Percentiles rank a stretch among this genome's conserved stretches.
phyloP scores from a whole-genome alignment of 1,140 invertebrate species.

The Ectropis grisescens region DNA sequence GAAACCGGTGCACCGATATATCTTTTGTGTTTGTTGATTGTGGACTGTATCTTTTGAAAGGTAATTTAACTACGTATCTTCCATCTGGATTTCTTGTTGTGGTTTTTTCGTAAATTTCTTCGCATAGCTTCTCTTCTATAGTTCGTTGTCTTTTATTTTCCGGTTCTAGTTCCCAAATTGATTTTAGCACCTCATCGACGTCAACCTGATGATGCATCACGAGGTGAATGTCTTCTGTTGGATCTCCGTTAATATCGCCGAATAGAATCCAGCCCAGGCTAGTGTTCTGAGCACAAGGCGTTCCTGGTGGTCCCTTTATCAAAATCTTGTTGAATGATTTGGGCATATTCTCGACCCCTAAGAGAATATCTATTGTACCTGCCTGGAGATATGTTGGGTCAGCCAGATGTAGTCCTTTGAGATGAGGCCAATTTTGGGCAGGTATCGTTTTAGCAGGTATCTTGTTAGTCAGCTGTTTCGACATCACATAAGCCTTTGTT shows the following conservation, averaged over 20 bases:
- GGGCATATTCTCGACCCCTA: slow-evolving; percentile 12
- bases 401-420: slow-evolving; percentile 8
- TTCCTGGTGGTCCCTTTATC: slow-evolving; percentile 18
- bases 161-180: slow-evolving; percentile 7
- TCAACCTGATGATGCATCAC: neutral
- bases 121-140: slow-evolving; percentile 5
- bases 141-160: neutral
- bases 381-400: slow-evolving; percentile 8
- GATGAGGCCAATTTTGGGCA: slow-evolving; percentile 17
- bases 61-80: slow-evolving; percentile 11
- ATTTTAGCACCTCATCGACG: slow-evolving; percentile 2
- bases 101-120: slow-evolving; percentile 4
- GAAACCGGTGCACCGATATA: slow-evolving; percentile 8
- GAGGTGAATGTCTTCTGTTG: slow-evolving; percentile 1
- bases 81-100: slow-evolving; percentile 5
- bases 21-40: slow-evolving; percentile 5
- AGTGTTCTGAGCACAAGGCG: slow-evolving; percentile 6
- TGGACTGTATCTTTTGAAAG: slow-evolving; percentile 7
- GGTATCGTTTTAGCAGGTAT: slow-evolving; percentile 3
- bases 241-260: neutral
- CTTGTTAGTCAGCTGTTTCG: slow-evolving; percentile 9
- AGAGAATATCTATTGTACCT: slow-evolving; percentile 11
- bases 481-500: slow-evolving; percentile 7
- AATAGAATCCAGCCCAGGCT: slow-evolving; percentile 1
- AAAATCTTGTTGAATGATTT: slow-evolving; percentile 11